Evolutionary conservation across 2,888 invertebrate genomes (phyloP).

Genomic region (Luperina nickerlii): DNA sequence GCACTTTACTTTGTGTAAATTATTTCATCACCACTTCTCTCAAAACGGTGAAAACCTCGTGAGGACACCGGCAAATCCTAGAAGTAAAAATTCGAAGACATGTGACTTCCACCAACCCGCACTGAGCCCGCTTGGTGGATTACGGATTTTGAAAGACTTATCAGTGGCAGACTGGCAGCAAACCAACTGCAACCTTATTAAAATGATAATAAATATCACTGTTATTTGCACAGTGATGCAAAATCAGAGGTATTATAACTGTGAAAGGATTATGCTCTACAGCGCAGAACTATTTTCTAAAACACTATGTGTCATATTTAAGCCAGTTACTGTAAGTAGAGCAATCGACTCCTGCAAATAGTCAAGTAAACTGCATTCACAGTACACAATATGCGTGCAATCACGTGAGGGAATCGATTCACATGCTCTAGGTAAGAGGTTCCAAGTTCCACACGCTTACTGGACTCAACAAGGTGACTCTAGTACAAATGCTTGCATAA

Average conservation of each 20-base stretch:
- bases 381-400: constrained; percentile 23
- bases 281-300: neutral
- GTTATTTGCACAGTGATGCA: neutral
- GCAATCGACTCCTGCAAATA: neutral
- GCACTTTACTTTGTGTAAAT: neutral
- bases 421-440: constrained; percentile 22
- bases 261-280: neutral
- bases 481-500: constrained; percentile 8
- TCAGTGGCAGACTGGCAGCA: neutral
- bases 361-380: neutral
- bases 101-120: neutral
- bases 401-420: constrained; percentile 30
- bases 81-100: neutral
- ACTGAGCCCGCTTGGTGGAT: neutral
- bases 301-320: neutral
- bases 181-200: neutral
- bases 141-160: neutral
- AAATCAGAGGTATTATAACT: neutral
- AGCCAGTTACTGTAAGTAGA: neutral
- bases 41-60: neutral
- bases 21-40: neutral
- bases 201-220: neutral
- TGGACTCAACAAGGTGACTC: constrained; percentile 17
- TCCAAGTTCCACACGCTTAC: constrained; percentile 42
- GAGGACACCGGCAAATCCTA: neutral